phyloP scores from a whole-genome alignment of 2,888 invertebrate genomes.

The Metacarcinus magister region DNA sequence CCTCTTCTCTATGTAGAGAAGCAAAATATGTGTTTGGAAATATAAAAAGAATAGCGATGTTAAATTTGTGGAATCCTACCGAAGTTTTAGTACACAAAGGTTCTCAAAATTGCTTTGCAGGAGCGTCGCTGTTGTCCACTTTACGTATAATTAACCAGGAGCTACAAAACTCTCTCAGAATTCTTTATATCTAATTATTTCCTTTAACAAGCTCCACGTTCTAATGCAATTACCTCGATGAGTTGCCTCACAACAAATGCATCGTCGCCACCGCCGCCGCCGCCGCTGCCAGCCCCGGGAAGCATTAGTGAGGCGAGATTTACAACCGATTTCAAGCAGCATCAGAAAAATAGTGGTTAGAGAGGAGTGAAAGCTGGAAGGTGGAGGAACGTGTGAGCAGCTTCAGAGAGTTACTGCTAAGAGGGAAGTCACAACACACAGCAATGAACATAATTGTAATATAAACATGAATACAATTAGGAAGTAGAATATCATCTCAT shows the following conservation, averaged over 20 bases:
- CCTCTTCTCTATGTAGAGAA: not conserved
- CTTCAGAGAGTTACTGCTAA: not conserved
- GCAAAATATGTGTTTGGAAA: not conserved
- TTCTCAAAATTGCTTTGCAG: not conserved
- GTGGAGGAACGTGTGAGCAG: not conserved
- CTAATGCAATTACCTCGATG: conserved; percentile 53
- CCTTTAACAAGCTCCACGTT: not conserved
- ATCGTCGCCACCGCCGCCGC: not conserved
- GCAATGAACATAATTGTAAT: not conserved
- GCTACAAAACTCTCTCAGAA: conserved; percentile 7
- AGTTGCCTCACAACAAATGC: not conserved
- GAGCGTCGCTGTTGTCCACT: not conserved
- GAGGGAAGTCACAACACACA: not conserved
- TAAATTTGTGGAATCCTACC: not conserved
- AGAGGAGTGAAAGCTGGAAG: not conserved
- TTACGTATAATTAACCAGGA: conserved; percentile 32
- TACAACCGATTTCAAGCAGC: not conserved
- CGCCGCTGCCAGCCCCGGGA: not conserved
- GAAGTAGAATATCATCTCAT: not conserved
- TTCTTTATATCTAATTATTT: conserved; percentile 58
- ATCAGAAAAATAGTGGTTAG: not conserved
- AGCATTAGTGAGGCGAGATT: not conserved
- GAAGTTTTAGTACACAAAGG: not conserved
- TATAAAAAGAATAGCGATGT: not conserved
- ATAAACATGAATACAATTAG: not conserved